A percentile compares a stretch with the other conserved stretches of the same genome.
Evolutionary conservation across 2,113 vertebrate species (phyloP).

Genomic region (Heterotis niloticus): DNA sequence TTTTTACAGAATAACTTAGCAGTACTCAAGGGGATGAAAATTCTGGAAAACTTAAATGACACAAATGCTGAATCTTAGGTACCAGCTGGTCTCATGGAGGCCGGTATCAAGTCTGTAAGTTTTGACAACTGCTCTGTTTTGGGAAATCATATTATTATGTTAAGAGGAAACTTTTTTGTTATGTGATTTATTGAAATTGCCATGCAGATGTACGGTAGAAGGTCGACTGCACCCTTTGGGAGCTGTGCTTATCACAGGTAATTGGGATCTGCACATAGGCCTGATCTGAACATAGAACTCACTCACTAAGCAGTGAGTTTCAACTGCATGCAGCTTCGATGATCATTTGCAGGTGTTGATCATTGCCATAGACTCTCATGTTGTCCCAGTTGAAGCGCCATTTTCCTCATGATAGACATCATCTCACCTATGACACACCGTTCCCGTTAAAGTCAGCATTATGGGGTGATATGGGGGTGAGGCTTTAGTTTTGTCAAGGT

Average conservation of each 20-base stretch:
- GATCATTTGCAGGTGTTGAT: too few species aligned
- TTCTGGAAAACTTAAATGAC: neutral
- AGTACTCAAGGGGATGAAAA: neutral
- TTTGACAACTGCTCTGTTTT: constrained; percentile 6
- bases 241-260: neutral
- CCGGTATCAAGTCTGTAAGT: neutral
- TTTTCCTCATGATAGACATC: too few species aligned
- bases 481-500: neutral
- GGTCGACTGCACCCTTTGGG: constrained; percentile 2
- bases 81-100: neutral
- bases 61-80: neutral
- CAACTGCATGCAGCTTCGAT: too few species aligned
- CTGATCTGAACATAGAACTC: neutral
- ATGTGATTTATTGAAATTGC: neutral
- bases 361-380: too few species aligned
- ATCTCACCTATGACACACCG: too few species aligned
- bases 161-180: neutral
- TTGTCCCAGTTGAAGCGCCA: too few species aligned
- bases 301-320: neutral
- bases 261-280: neutral
- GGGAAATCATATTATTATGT: constrained; percentile 12
- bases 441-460: too few species aligned
- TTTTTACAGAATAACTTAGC: neutral
- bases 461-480: neutral
- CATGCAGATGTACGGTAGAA: neutral